Conservation (phyloP, 2,113 vertebrate genomes). For the Tylochromis polylepis region DNA sequence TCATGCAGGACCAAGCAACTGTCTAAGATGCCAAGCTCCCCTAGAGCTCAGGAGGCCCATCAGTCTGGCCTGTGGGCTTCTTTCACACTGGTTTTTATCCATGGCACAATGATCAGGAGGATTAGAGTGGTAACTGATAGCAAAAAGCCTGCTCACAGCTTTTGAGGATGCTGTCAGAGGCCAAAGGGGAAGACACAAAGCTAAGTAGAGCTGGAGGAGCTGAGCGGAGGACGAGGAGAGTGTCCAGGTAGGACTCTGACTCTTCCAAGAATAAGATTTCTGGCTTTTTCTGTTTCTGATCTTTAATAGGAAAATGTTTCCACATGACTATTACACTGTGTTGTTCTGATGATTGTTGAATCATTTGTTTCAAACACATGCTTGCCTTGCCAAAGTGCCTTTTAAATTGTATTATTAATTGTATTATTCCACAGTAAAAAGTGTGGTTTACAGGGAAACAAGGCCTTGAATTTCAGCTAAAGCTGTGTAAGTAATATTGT, state of each 20-base stretch:
- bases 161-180: conserved; percentile 7
- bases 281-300: background rate
- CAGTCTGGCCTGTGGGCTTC: conserved; percentile 8
- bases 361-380: background rate
- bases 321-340: background rate
- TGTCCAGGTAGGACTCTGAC: conserved; percentile 9
- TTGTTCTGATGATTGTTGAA: background rate
- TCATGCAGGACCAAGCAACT: conserved; percentile 25
- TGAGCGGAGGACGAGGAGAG: background rate
- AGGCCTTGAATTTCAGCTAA: accelerated
- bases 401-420: background rate
- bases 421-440: background rate
- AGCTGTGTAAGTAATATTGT: background rate
- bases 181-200: background rate
- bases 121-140: conserved; percentile 78
- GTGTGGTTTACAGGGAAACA: background rate
- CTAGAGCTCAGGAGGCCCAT: conserved; percentile 9
- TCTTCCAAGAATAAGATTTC: background rate
- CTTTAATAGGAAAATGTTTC: background rate
- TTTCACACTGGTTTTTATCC: conserved; percentile 73
- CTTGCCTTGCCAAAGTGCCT: background rate
- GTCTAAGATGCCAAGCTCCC: conserved; percentile 5
- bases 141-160: conserved; percentile 54
- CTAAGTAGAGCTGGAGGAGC: background rate
- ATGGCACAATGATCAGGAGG: conserved; percentile 74